Evolutionary conservation across 2,113 vertebrate species (phyloP).

Genomic region (Colistium nudipinnis): DNA sequence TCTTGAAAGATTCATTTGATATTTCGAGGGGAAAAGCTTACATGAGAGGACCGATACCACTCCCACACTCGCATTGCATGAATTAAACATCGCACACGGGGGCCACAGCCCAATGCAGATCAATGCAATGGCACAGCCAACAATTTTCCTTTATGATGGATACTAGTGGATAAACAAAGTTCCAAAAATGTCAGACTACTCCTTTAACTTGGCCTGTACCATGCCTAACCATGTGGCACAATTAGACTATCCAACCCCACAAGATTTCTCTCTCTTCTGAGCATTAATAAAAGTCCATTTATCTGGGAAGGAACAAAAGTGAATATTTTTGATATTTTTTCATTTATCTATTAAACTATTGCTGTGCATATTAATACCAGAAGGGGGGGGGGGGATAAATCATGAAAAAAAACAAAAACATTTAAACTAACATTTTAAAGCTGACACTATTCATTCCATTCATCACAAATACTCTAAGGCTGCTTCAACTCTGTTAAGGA

Average conservation of each 20-base stretch:
- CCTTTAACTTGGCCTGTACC: not conserved
- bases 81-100: too few relatives aligned
- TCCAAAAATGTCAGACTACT: conserved; percentile 13
- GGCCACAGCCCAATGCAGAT: too few relatives aligned
- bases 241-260: not conserved
- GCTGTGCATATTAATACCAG: conserved; percentile 40
- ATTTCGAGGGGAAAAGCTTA: too few relatives aligned
- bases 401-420: conserved; percentile 44
- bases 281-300: not conserved
- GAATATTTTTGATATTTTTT: conserved; percentile 26
- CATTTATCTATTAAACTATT: conserved; percentile 35
- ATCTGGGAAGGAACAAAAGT: conserved; percentile 36
- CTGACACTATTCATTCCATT: conserved; percentile 49
- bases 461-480: conserved; percentile 66
- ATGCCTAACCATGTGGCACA: not conserved
- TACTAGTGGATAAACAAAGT: not conserved
- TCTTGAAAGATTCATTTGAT: too few relatives aligned
- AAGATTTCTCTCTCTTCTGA: conserved; percentile 10
- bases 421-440: conserved; percentile 59
- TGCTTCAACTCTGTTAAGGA: conserved; percentile 50
- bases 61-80: too few relatives aligned
- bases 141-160: too few relatives aligned
- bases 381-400: not conserved
- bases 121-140: too few relatives aligned
- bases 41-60: too few relatives aligned